phyloP scores from a whole-genome alignment of 1,140 invertebrate genomes.

The Trypoxylus dichotomus region DNA sequence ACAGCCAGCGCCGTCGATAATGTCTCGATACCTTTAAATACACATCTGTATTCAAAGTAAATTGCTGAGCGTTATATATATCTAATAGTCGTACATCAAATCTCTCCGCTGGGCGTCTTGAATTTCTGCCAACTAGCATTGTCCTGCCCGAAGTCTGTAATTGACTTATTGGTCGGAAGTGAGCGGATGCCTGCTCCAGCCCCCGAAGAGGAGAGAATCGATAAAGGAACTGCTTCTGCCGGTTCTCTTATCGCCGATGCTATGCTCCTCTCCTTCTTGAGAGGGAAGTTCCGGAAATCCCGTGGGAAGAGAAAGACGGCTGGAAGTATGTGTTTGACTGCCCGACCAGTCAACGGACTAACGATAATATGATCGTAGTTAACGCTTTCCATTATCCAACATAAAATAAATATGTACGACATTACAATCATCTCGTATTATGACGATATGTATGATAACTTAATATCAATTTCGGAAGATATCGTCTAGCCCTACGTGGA shows the following conservation, averaged over 20 bases:
- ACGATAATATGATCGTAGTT: not conserved
- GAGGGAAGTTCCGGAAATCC: conserved; percentile 34
- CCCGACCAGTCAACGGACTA: not conserved
- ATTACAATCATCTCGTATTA: not conserved
- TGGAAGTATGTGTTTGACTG: not conserved
- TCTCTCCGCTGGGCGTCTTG: conserved; percentile 43
- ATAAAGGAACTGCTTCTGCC: conserved; percentile 34
- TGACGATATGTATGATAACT: too few relatives aligned
- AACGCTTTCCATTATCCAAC: not conserved
- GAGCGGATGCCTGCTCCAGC: conserved; percentile 37
- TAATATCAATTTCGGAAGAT: too few relatives aligned
- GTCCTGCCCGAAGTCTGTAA: conserved; percentile 45
- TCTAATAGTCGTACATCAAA: conserved; percentile 20
- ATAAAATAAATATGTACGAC: not conserved
- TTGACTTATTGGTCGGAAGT: conserved; percentile 50
- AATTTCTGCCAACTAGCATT: conserved; percentile 50
- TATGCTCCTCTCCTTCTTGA: conserved; percentile 31
- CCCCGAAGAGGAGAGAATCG: conserved; percentile 35
- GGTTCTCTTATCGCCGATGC: conserved; percentile 21
- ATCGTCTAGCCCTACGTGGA: too few relatives aligned
- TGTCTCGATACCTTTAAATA: conserved; percentile 14
- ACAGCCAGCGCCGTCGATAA: not conserved
- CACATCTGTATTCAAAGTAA: conserved; percentile 16
- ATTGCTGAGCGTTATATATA: conserved; percentile 7
- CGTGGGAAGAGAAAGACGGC: not conserved